phyloP scores from a whole-genome alignment of 2,888 invertebrate species.

The Parapristionchus giblindavisi region DNA sequence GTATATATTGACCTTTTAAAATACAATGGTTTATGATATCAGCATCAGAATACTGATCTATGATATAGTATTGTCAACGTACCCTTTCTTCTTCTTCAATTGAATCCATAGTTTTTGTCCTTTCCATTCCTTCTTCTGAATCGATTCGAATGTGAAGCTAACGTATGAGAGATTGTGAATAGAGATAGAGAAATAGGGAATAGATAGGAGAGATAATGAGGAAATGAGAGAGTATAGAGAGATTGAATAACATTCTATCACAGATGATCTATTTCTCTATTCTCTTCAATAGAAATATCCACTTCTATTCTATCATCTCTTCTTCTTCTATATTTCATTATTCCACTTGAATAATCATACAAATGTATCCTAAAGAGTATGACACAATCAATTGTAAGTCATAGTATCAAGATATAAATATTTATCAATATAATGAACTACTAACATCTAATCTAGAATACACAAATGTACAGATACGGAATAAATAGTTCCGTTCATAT shows the following conservation, averaged over 20 bases:
- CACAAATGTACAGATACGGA: too few relatives aligned
- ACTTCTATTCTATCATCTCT: background rate
- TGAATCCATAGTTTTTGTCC: slow-evolving; percentile 18
- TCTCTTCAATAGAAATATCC: background rate
- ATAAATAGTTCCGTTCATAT: too few relatives aligned
- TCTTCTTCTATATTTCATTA: background rate
- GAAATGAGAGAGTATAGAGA: background rate
- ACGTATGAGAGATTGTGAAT: slow-evolving; percentile 12
- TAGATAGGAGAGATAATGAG: background rate
- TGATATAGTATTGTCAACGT: background rate
- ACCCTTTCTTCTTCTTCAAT: background rate
- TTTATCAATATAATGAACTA: too few relatives aligned
- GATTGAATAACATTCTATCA: too few relatives aligned
- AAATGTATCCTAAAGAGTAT: too few relatives aligned
- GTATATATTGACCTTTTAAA: too few relatives aligned
- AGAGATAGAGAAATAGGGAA: background rate
- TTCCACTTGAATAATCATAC: slow-evolving; percentile 15
- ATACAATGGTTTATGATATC: too few relatives aligned
- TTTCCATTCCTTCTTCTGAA: background rate
- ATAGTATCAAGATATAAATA: too few relatives aligned
- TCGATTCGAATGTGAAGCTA: background rate
- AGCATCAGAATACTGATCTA: too few relatives aligned
- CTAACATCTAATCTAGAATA: too few relatives aligned
- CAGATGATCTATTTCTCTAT: too few relatives aligned
- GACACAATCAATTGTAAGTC: too few relatives aligned